Base-by-base conservation (phyloP, 1,140 invertebrate species). In the Tachypleus tridentatus region DNA sequence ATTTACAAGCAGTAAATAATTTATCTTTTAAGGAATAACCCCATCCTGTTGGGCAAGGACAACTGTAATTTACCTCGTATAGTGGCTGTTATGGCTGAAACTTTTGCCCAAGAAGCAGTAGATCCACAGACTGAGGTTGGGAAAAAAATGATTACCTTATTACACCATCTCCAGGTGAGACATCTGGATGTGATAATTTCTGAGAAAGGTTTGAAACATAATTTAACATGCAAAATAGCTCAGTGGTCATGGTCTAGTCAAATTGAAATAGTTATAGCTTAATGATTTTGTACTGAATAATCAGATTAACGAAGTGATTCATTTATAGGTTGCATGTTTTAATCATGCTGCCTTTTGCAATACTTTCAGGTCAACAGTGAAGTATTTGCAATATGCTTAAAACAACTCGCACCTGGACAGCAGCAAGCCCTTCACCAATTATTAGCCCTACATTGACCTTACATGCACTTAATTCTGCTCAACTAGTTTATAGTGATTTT, bases 41-140 rank as follows among this genome's bases (percentile, higher is more conserved):
- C 88, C 4, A 78, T 86, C 54, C 84, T 97, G 58, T 78, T 97
- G 72, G 92, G 91, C 49, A 82, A 81, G 50, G 86, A 92, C 72
- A 93, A 94, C 73, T 80, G 84, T 62, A 97, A 97, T 80, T 81
- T 98, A 70, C 92, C 92, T 49, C 83, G 84, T 66, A 84, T 98
- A 65, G 84, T 98, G 68, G 83, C 84, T 63, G 87, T 95, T 65
- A 88, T 98, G 68, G 89, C 91, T 0, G 91, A 97, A 76, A 88
- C 91, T 3, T 87, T 98, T 75, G 79, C 81, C 63, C 84, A 84
- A 73, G 88, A 92, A 72, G 91, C 88, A 29, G 80, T 98, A 52
- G 82, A 86, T 53, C 76, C 81, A 9, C 82, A 86, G 47, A 82
- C 84, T 71, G 78, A 80, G 56, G 81, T 86, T 51, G 82, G 82